Conservation (phyloP, 1,140 invertebrate species). For the Sarcophaga bullata region DNA sequence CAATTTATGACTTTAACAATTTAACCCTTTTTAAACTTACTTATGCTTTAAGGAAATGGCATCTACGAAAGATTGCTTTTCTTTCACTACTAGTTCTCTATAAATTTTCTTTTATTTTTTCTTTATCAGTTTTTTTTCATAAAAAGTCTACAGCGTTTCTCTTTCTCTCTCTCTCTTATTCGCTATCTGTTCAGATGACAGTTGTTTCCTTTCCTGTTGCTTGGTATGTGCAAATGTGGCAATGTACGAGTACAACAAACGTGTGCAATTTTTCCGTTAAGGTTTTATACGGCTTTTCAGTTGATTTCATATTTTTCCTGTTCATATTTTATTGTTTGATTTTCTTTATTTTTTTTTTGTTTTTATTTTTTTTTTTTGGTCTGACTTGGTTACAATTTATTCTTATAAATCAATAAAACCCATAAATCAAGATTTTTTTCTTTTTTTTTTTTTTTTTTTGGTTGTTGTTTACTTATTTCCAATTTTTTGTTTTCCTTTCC, state of each 20-base stretch:
- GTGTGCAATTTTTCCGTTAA: not conserved
- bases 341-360: not conserved
- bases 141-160: not conserved
- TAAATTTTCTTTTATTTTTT: constrained; percentile 25
- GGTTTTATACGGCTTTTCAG: not conserved
- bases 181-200: not conserved
- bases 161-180: not conserved
- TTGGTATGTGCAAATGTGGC: not conserved
- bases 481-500: no score
- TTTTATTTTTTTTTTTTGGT: constrained; percentile 28
- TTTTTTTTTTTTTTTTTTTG: constrained; percentile 11
- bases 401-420: constrained; percentile 40
- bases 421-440: constrained; percentile 38
- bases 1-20: constrained; percentile 40
- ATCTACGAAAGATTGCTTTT: constrained; percentile 7
- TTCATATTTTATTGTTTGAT: not conserved
- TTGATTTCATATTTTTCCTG: not conserved
- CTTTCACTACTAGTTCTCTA: not conserved
- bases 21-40: constrained; percentile 36
- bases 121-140: not conserved
- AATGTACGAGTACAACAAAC: not conserved
- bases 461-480: no score
- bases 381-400: constrained; percentile 32
- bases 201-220: constrained; percentile 30
- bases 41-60: constrained; percentile 27